Base-by-base conservation (phyloP, 2,797 vertebrate species). In the Girardinus metallicus region DNA sequence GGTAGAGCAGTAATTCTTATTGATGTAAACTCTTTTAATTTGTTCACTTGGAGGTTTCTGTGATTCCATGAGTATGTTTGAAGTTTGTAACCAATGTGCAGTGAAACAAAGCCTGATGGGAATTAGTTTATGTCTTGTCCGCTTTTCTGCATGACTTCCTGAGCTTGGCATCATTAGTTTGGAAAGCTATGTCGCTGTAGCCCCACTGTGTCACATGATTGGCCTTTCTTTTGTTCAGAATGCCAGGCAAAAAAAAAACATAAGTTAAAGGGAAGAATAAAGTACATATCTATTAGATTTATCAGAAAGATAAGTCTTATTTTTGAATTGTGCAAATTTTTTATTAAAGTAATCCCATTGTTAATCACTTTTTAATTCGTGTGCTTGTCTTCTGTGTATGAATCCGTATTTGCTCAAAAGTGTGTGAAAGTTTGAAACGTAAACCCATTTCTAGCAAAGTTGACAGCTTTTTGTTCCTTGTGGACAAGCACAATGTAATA, bases 71-170 rank as follows among this genome's bases (percentile, higher is more conserved):
- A 84, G 70, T 76, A 55, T 78, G 41, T 85, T 85, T 85, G 72
- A 85, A 88, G 82, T 85, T 80, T 84, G 75, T 88, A 81, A 88
- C 83, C 81, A 51, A 73, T 85, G 87, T 84, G 85, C 90, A 91
- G 85, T 36, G 86, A 92, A 90, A 83, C 84, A 53, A 75, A 86
- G 76, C 43, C 83, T 64, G 79, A 78, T 81, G 71, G 81, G 80
- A 90, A 91, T 91, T 73, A 9, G 89, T 86, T 91, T 81, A 83
- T 95, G 93, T 94, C 94, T 93, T 86, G 91, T 95, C 86, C 85
- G 82, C 88, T 95, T 95, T 95, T 94, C 93, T 89, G 92, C 93
- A 90, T 93, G 88, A 93, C 91, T 95, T 94, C 87, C 91, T 91
- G 86, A 89, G 89, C 85, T 87, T 84, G 74, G 84, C 82, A 87